Evolutionary conservation across 2,888 invertebrate species (phyloP).

Genomic region (Ctenicera cuprea): DNA sequence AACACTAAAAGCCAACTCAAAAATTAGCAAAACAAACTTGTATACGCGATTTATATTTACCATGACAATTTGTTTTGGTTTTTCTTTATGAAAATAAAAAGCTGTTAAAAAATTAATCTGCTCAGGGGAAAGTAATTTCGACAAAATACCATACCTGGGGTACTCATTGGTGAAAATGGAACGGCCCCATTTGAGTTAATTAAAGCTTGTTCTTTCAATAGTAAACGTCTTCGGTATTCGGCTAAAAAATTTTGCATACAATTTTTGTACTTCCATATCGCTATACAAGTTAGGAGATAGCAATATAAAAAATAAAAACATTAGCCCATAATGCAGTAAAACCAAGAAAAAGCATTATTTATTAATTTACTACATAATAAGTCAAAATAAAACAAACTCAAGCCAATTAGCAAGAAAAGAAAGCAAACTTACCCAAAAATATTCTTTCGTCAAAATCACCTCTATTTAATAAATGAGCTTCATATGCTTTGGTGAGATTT

Average conservation of each 20-base stretch:
- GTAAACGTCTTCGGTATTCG: slow-evolving; percentile 57
- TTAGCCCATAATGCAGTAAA: background rate
- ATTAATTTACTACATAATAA: background rate
- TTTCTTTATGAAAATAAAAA: background rate
- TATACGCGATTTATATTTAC: slow-evolving; percentile 34
- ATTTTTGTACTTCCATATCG: slow-evolving; percentile 31
- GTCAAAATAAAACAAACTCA: background rate
- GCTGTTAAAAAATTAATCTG: slow-evolving; percentile 1
- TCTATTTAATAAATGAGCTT: slow-evolving; percentile 90
- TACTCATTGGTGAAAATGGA: slow-evolving; percentile 41
- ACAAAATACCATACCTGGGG: slow-evolving; percentile 44
- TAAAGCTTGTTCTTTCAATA: slow-evolving; percentile 54
- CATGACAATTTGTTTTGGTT: slow-evolving; percentile 3
- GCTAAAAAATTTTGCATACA: slow-evolving; percentile 54
- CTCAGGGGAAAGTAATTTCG: slow-evolving; percentile 17
- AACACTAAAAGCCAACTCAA: background rate
- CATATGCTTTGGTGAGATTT: slow-evolving; percentile 90
- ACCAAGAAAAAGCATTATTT: background rate
- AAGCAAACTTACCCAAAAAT: slow-evolving; percentile 83
- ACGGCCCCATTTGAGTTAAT: slow-evolving; percentile 37
- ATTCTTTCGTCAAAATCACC: slow-evolving; percentile 98
- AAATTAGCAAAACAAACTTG: slow-evolving; percentile 36
- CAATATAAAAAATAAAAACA: background rate
- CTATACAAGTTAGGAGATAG: slow-evolving; percentile 48
- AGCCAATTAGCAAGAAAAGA: background rate